phyloP scores from a whole-genome alignment of 2,888 invertebrate genomes.

The Rotaria magnacalcarata region DNA sequence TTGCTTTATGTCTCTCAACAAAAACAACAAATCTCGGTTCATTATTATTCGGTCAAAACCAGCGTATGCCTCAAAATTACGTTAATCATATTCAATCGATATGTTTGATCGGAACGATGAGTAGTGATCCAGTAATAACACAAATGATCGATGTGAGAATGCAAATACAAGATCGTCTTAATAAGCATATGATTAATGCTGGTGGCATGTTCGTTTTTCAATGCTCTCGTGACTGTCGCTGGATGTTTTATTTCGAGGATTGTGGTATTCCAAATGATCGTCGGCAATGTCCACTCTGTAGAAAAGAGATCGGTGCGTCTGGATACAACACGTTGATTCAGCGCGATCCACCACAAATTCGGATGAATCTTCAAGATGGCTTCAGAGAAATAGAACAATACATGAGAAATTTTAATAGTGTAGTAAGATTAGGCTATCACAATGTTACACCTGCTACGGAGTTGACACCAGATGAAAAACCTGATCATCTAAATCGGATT shows the following conservation, averaged over 20 bases:
- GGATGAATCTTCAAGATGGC: not conserved
- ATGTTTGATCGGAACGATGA: not conserved
- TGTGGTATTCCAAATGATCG: slow-evolving; percentile 13
- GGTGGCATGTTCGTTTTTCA: slow-evolving; percentile 13
- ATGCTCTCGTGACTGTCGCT: not conserved
- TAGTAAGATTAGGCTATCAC: not conserved
- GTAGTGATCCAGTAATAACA: not conserved
- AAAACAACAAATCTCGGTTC: no score
- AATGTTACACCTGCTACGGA: no score
- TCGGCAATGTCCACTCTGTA: not conserved
- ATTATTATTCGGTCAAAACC: no score
- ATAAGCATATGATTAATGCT: not conserved
- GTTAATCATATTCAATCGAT: no score
- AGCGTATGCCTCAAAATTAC: no score
- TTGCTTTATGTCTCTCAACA: no score
- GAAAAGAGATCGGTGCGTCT: not conserved
- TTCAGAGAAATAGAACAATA: not conserved
- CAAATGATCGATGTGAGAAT: slow-evolving; percentile 20
- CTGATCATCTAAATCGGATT: slow-evolving; percentile 17
- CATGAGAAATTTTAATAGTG: not conserved
- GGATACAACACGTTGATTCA: no score
- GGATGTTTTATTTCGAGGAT: slow-evolving; percentile 15
- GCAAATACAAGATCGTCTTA: slow-evolving; percentile 24
- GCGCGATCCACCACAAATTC: no score
- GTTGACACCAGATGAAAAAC: not conserved